These are phyloP conservation scores for Syngnathus scovelli DNA, from an alignment of 2,113 vertebrate species.

Conservation along the genomic window DNA sequence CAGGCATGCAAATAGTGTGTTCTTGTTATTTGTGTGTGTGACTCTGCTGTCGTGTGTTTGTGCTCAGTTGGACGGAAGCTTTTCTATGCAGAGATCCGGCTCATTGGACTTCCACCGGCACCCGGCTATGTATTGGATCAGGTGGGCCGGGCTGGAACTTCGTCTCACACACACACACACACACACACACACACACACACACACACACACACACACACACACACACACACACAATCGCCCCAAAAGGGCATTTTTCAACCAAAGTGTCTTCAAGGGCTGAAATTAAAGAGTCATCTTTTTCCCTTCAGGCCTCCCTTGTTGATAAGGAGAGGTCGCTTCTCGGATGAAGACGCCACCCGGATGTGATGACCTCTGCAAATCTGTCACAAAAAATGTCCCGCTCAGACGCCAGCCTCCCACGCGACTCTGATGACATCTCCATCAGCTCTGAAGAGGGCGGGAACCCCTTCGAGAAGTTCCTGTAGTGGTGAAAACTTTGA, in stretches of 20 bases:
- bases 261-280: neutral
- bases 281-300: neutral
- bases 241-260: no score
- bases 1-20: neutral
- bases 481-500: conserved; percentile 15
- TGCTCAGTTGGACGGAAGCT: conserved; percentile 98
- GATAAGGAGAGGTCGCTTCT: conserved; percentile 99
- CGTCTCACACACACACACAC: neutral
- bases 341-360: conserved; percentile 98
- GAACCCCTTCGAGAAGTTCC: conserved; percentile 39
- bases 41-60: conserved; percentile 69
- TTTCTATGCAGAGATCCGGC: conserved; percentile 99
- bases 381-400: conserved; percentile 17
- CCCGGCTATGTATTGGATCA: conserved; percentile 99
- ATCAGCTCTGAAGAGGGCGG: conserved; percentile 50
- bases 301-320: conserved; percentile 92
- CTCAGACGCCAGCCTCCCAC: conserved; percentile 33
- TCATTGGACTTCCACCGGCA: conserved; percentile 99
- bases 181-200: no score
- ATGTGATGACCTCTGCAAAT: conserved; percentile 77
- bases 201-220: no score
- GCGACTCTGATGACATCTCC: conserved; percentile 66
- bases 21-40: conserved; percentile 27
- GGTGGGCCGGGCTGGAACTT: conserved; percentile 81
- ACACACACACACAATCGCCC: no score